Percentiles rank a stretch among this genome's conserved stretches.
Evolutionary conservation across 2,888 invertebrate species (phyloP).

Genomic region (Meloe dianella): DNA sequence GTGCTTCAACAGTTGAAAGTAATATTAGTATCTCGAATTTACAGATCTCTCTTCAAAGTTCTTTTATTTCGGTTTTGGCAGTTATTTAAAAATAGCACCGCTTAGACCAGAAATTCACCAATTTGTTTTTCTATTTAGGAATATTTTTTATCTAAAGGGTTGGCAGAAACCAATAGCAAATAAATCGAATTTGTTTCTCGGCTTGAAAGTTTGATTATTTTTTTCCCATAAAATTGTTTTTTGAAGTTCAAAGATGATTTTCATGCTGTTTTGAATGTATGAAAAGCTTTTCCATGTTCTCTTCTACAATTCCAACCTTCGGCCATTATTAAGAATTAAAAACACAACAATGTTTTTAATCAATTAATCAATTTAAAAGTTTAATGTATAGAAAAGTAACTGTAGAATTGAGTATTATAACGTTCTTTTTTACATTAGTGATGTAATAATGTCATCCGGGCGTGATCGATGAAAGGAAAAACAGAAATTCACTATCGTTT

Average conservation of each 20-base stretch:
- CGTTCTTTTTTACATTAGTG: not conserved
- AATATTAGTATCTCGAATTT: no score
- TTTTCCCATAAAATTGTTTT: no score
- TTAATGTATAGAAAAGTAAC: not conserved
- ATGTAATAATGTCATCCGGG: not conserved
- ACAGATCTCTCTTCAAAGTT: no score
- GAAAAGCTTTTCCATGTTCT: not conserved
- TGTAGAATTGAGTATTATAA: not conserved
- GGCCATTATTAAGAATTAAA: not conserved
- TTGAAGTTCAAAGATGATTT: not conserved
- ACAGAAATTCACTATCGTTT: not conserved
- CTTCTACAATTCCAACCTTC: not conserved
- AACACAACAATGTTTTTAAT: not conserved
- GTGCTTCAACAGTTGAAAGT: no score
- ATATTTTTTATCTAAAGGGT: no score
- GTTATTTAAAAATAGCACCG: no score
- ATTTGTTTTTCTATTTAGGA: no score
- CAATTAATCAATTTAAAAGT: not conserved
- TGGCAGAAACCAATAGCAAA: no score
- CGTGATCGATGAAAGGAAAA: conserved; percentile 6
- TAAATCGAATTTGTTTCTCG: no score
- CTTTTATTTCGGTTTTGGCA: no score
- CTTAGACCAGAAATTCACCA: no score
- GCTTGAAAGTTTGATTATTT: no score
- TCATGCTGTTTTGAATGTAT: not conserved